phyloP scores from a whole-genome alignment of 1,140 invertebrate genomes.

The Dendrolimus punctatus region DNA sequence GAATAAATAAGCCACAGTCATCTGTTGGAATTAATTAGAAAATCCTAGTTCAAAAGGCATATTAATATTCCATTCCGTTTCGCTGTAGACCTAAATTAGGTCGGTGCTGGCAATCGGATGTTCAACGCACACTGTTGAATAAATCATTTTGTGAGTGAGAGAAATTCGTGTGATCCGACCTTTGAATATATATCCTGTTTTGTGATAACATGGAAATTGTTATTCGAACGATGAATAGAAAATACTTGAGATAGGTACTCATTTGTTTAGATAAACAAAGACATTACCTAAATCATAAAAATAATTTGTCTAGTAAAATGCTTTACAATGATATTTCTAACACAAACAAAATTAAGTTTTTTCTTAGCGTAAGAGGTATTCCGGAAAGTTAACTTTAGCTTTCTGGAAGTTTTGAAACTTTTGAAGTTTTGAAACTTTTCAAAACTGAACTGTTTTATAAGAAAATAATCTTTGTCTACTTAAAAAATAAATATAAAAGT shows the following conservation, averaged over 20 bases:
- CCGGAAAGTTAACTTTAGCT: too few species aligned
- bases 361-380: too few species aligned
- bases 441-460: too few species aligned
- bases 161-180: constrained; percentile 14
- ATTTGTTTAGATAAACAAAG: background rate
- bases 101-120: constrained; percentile 13
- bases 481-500: too few species aligned
- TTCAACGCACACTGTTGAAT: constrained; percentile 13
- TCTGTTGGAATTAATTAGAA: constrained; percentile 9
- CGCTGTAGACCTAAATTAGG: constrained; percentile 12
- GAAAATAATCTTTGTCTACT: too few species aligned
- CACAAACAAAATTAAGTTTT: too few species aligned
- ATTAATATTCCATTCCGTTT: constrained; percentile 9
- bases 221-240: constrained; percentile 10
- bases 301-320: too few species aligned
- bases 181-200: constrained; percentile 8
- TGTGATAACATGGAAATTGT: constrained; percentile 14
- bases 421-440: too few species aligned
- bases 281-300: too few species aligned
- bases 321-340: too few species aligned
- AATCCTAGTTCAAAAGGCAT: background rate
- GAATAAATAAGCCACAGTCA: too few species aligned
- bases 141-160: constrained; percentile 12
- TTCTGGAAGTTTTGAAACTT: too few species aligned
- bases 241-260: constrained; percentile 1